Evolutionary conservation across 2,113 vertebrate species (phyloP).

Genomic region (Phainopepla nitens): DNA sequence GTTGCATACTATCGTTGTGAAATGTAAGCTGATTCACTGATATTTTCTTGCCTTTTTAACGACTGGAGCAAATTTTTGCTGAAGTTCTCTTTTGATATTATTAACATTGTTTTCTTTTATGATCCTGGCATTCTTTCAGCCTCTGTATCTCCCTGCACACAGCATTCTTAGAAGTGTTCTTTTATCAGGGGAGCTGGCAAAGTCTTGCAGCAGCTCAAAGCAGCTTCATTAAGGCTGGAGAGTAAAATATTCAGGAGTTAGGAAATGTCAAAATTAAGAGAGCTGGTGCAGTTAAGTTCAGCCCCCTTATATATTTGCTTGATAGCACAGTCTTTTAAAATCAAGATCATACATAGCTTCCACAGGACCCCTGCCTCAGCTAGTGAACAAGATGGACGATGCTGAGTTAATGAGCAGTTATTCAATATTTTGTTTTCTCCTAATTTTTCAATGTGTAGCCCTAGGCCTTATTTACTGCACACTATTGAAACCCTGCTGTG

Average conservation of each 20-base stretch:
- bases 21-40: neutral
- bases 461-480: constrained; percentile 66
- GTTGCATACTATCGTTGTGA: neutral
- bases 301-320: neutral
- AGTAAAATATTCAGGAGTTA: neutral
- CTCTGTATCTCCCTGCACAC: neutral
- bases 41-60: neutral
- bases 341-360: neutral
- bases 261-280: neutral
- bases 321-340: neutral
- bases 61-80: neutral
- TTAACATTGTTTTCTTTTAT: neutral
- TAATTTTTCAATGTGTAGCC: constrained; percentile 66
- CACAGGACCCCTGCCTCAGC: constrained; percentile 2
- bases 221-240: neutral
- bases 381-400: constrained; percentile 32
- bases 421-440: constrained; percentile 70
- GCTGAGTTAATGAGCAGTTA: constrained; percentile 65
- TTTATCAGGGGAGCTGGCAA: neutral
- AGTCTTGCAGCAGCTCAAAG: neutral
- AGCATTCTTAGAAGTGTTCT: neutral
- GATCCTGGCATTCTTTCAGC: neutral
- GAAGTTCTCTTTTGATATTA: neutral
- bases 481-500: constrained; percentile 63
- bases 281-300: neutral